phyloP scores from a whole-genome alignment of 2,888 invertebrate genomes.

The Gastracanthus pulcherrimus region DNA sequence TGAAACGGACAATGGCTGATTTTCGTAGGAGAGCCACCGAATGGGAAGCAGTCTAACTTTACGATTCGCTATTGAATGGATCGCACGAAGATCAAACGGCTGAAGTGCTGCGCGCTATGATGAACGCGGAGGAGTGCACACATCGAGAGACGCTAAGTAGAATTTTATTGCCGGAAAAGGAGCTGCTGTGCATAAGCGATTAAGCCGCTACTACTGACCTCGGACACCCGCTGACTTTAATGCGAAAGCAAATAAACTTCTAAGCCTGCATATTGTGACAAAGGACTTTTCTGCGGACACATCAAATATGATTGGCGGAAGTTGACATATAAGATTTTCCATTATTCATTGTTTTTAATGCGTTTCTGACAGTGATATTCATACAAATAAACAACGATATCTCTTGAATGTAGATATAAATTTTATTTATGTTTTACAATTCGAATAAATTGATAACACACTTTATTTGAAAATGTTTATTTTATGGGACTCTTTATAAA shows the following conservation, averaged over 20 bases:
- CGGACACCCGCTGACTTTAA: constrained; percentile 56
- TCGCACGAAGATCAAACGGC: constrained; percentile 46
- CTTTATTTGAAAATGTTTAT: no score
- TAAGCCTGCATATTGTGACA: constrained; percentile 9
- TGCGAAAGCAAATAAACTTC: constrained; percentile 34
- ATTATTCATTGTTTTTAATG: neutral
- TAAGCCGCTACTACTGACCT: constrained; percentile 61
- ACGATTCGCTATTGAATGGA: constrained; percentile 41
- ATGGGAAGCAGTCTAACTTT: no score
- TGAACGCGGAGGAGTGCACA: neutral
- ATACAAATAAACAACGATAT: no score
- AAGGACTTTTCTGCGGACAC: constrained; percentile 28
- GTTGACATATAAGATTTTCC: neutral
- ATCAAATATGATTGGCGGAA: constrained; percentile 17
- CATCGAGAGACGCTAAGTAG: constrained; percentile 60
- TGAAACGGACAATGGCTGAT: constrained; percentile 37
- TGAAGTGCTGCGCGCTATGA: neutral
- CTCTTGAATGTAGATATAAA: no score
- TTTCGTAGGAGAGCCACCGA: neutral
- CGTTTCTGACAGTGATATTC: neutral
- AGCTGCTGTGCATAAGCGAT: constrained; percentile 74
- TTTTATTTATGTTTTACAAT: no score
- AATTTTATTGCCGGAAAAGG: constrained; percentile 73
- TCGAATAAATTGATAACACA: no score
- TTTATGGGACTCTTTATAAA: no score